These are phyloP conservation scores for Silurus lanzhouensis DNA, from an alignment of 2,797 vertebrate species.

Conservation along the genomic window DNA sequence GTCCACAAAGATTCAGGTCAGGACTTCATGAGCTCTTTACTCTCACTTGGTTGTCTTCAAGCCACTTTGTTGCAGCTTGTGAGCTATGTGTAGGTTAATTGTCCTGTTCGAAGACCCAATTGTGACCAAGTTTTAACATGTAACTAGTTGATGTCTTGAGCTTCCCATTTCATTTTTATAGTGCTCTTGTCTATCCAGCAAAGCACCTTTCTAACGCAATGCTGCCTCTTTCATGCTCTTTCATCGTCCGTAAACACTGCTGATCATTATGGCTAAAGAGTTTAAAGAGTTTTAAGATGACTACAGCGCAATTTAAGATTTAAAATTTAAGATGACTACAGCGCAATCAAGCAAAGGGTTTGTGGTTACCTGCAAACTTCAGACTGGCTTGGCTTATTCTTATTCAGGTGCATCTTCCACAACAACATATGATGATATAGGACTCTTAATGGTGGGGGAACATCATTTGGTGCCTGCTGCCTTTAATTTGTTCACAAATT, in stretches of 20 bases:
- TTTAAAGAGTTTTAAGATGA: neutral
- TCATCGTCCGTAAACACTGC: neutral
- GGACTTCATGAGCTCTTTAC: neutral
- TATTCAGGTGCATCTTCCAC: too few relatives aligned
- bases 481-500: neutral
- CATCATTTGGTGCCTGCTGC: neutral
- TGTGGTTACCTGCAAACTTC: neutral
- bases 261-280: neutral
- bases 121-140: neutral
- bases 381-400: neutral
- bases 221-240: neutral
- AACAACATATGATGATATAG: too few relatives aligned
- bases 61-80: neutral
- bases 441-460: too few relatives aligned
- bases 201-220: neutral
- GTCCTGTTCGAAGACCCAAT: neutral
- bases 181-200: neutral
- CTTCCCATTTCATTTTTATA: too few relatives aligned
- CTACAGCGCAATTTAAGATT: neutral
- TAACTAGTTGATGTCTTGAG: neutral
- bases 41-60: neutral
- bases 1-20: neutral
- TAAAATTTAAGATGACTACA: neutral
- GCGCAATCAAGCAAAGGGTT: neutral
- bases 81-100: neutral